These are phyloP conservation scores for Macrocentrus cingulum DNA, from an alignment of 1,140 invertebrate genomes.

Conservation along the genomic window DNA sequence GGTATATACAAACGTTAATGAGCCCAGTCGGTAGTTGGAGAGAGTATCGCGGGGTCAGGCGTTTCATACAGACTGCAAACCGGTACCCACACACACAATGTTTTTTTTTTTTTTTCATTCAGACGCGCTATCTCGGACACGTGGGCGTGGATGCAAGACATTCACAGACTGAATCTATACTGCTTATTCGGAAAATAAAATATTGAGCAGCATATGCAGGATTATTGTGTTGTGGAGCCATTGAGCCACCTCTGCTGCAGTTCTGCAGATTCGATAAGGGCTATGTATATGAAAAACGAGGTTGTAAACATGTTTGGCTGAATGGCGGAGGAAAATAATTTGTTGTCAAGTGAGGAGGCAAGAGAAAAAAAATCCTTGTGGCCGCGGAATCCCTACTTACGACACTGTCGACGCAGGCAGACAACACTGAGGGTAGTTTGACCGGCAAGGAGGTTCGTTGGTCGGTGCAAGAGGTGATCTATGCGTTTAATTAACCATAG, in stretches of 20 bases:
- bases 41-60: slow-evolving; percentile 40
- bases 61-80: slow-evolving; percentile 41
- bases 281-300: too few relatives aligned
- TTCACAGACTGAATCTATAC: slow-evolving; percentile 18
- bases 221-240: neutral
- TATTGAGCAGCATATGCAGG: slow-evolving; percentile 26
- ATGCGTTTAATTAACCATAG: slow-evolving; percentile 59
- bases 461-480: slow-evolving; percentile 43
- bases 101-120: slow-evolving; percentile 25
- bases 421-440: neutral
- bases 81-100: slow-evolving; percentile 43
- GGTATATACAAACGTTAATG: slow-evolving; percentile 40
- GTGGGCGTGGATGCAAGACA: slow-evolving; percentile 36
- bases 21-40: slow-evolving; percentile 46
- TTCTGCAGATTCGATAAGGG: too few relatives aligned
- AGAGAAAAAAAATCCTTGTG: too few relatives aligned
- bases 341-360: too few relatives aligned
- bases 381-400: slow-evolving; percentile 1
- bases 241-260: too few relatives aligned
- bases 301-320: too few relatives aligned
- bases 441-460: neutral
- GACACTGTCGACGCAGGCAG: slow-evolving; percentile 5
- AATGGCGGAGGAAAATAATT: too few relatives aligned
- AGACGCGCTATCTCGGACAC: slow-evolving; percentile 11
- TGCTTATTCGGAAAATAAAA: slow-evolving; percentile 34